Evolutionary conservation across 2,113 vertebrate genomes (phyloP).

Genomic region (Odontesthes bonariensis): DNA sequence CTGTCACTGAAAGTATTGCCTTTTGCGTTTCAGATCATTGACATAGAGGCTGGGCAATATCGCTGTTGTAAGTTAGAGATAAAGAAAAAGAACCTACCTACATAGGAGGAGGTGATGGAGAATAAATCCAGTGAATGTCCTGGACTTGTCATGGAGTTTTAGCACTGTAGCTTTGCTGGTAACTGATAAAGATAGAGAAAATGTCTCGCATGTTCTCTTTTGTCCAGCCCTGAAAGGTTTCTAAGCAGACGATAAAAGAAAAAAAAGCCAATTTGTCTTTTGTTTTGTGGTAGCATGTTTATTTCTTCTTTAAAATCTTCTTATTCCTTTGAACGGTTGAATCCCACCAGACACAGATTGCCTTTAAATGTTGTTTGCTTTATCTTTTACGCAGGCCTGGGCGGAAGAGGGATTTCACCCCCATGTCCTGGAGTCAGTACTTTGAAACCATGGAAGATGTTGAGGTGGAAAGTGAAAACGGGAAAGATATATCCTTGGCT

Average conservation of each 20-base stretch:
- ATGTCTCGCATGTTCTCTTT: no score
- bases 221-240: no score
- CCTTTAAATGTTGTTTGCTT: conserved; percentile 3
- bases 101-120: background rate
- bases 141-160: no score
- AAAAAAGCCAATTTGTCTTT: background rate
- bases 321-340: background rate
- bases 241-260: no score
- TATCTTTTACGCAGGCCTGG: conserved; percentile 86
- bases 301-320: background rate
- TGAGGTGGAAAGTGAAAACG: conserved; percentile 91
- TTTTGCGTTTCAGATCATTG: no score
- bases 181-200: no score
- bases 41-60: no score
- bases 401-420: conserved; percentile 93
- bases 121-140: background rate
- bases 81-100: background rate
- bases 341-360: background rate
- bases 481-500: conserved; percentile 97
- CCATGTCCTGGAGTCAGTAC: conserved; percentile 95
- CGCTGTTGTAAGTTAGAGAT: background rate
- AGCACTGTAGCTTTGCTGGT: no score
- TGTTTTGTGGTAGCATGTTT: background rate
- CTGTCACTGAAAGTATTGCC: no score
- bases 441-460: conserved; percentile 98